phyloP scores from a whole-genome alignment of 2,113 vertebrate genomes.

The Oncorhynchus tshawytscha region DNA sequence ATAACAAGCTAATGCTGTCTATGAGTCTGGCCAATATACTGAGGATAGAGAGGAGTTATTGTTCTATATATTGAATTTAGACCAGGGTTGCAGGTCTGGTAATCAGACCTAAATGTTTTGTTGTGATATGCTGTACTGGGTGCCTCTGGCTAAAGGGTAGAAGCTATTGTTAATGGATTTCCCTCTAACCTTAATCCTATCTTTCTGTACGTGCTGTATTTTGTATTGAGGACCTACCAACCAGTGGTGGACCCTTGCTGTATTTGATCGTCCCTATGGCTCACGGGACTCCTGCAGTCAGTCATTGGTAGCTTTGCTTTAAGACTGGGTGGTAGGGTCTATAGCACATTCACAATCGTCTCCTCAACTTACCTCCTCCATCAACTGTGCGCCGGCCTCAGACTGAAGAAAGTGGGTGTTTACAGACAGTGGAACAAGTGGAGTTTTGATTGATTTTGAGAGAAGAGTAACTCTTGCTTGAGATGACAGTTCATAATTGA shows the following conservation, averaged over 20 bases:
- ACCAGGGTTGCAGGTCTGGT: not conserved
- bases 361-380: conserved; percentile 12
- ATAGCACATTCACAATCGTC: not conserved
- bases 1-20: too few species aligned
- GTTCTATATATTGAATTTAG: not conserved
- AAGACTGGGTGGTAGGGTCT: not conserved
- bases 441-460: not conserved
- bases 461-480: conserved; percentile 8
- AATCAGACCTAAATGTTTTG: conserved; percentile 12
- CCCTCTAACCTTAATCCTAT: conserved; percentile 13
- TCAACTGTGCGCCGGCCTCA: not conserved
- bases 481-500: not conserved
- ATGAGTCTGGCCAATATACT: not conserved
- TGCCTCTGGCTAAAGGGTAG: not conserved
- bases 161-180: conserved; percentile 9
- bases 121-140: conserved; percentile 1
- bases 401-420: not conserved
- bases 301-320: conserved; percentile 1
- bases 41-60: not conserved
- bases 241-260: not conserved
- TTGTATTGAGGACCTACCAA: not conserved
- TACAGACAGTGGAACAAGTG: not conserved
- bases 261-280: not conserved
- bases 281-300: not conserved
- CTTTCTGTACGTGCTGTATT: not conserved